These are phyloP conservation scores for Salvator merianae DNA, from an alignment of 2,113 vertebrate species.

Conservation along the genomic window DNA sequence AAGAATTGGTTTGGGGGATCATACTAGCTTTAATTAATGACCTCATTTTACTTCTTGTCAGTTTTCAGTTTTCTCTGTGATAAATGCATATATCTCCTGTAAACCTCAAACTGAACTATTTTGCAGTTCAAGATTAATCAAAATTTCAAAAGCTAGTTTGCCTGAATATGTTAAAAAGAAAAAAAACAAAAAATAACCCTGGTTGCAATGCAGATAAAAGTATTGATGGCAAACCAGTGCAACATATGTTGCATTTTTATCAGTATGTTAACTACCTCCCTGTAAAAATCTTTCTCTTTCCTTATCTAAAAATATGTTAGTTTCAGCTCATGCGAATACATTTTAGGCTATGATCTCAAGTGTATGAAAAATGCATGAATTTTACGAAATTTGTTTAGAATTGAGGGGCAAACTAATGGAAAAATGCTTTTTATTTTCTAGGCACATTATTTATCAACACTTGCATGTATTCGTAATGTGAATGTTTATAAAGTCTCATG, in stretches of 20 bases:
- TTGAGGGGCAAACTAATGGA: neutral
- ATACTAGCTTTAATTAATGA: neutral
- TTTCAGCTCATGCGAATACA: neutral
- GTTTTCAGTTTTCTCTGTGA: neutral
- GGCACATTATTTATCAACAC: neutral
- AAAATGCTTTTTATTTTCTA: neutral
- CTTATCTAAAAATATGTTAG: too few relatives aligned
- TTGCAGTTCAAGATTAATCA: neutral
- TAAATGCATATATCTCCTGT: neutral
- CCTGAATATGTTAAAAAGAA: neutral
- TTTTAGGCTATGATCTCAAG: neutral
- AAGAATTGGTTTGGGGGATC: neutral
- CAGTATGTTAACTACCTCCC: neutral
- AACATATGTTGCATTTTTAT: neutral
- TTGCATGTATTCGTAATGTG: neutral
- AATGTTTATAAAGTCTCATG: neutral
- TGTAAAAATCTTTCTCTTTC: neutral
- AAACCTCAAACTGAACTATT: neutral
- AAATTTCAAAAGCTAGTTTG: slow-evolving; percentile 15
- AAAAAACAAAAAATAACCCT: too few relatives aligned
- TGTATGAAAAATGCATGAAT: neutral
- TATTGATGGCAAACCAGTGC: neutral
- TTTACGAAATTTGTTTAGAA: neutral
- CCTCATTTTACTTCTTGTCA: slow-evolving; percentile 23
- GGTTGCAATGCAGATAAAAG: neutral